A percentile compares a stretch with the other conserved stretches of the same genome.
Conservation (phyloP, 2,797 vertebrate genomes). For the Coendou prehensilis region DNA sequence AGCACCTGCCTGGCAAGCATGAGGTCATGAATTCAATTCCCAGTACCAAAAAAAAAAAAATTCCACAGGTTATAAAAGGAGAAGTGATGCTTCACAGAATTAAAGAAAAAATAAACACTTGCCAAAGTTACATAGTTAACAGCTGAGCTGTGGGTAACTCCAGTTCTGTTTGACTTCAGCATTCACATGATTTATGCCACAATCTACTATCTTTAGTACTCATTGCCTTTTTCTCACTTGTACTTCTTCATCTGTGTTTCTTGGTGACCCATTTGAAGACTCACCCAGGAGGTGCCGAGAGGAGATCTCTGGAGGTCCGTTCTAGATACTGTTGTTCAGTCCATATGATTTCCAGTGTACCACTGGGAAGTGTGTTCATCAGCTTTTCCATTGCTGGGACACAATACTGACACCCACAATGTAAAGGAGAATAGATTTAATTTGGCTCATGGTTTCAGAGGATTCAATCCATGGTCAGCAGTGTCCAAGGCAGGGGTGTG, state of each 20-base stretch:
- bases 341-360: not conserved
- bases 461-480: not conserved
- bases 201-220: not conserved
- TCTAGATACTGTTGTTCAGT: too few relatives aligned
- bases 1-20: too few relatives aligned
- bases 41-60: not conserved
- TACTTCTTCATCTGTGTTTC: not conserved
- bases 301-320: not conserved
- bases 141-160: not conserved
- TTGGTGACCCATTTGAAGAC: not conserved
- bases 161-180: not conserved
- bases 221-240: too few relatives aligned
- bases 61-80: not conserved
- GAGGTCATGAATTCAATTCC: too few relatives aligned
- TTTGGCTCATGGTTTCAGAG: not conserved
- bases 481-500: not conserved
- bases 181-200: not conserved
- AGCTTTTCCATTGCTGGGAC: not conserved
- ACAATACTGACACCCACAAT: not conserved
- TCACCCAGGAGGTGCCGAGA: not conserved
- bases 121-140: not conserved
- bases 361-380: accelerated
- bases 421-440: not conserved
- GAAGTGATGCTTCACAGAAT: not conserved
- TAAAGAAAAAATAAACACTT: not conserved